Evolutionary conservation across 1,140 invertebrate species (phyloP).

Genomic region (Zaprionus nigranus): DNA sequence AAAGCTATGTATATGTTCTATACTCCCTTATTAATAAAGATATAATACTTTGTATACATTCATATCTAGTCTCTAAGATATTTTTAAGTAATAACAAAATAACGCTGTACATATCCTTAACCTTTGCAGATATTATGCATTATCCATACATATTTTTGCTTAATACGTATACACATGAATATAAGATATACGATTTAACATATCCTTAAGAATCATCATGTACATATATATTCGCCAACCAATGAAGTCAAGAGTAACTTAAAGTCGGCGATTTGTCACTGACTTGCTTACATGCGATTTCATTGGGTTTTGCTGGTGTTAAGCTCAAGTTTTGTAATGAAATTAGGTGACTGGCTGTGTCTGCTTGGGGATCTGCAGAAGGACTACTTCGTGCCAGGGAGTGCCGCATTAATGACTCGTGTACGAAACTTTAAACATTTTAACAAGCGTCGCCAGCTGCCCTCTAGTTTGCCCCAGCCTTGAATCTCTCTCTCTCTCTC

Average conservation of each 20-base stretch:
- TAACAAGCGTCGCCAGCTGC: slow-evolving; percentile 32
- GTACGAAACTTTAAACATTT: slow-evolving; percentile 55
- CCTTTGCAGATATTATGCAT: no score
- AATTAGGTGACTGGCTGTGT: slow-evolving; percentile 24
- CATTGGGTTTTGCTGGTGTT: slow-evolving; percentile 3
- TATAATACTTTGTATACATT: no score
- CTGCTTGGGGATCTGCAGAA: background rate
- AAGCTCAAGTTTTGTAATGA: slow-evolving; percentile 43
- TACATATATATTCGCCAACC: no score
- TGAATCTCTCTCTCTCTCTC: background rate
- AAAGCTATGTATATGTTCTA: no score
- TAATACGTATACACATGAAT: no score
- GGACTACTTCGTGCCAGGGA: background rate
- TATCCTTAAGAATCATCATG: no score
- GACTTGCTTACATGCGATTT: background rate
- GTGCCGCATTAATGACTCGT: slow-evolving; percentile 41
- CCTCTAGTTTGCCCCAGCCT: background rate
- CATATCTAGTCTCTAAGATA: background rate
- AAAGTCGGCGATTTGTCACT: background rate
- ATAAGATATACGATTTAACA: no score
- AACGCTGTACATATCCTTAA: no score
- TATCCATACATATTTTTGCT: no score
- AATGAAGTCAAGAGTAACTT: background rate
- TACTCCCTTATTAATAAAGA: no score
- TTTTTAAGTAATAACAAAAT: background rate